phyloP scores from a whole-genome alignment of 1,140 invertebrate species.

The Heliothis virescens region DNA sequence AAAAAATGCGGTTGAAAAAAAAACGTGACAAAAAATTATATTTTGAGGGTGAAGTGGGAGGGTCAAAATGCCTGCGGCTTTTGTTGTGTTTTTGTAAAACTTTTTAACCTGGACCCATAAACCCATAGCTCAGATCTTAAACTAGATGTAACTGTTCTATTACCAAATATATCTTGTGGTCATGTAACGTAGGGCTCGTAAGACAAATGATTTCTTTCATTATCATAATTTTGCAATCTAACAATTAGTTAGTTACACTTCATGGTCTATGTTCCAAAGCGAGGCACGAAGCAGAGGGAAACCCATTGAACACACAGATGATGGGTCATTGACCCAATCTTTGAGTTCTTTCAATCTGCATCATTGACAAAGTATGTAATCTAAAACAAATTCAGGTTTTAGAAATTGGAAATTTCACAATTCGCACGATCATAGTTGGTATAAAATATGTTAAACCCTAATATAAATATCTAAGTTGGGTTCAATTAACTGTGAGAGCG shows the following conservation, averaged over 20 bases:
- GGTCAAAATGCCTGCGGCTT: too few relatives aligned
- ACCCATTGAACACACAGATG: not conserved
- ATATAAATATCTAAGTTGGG: conserved; percentile 58
- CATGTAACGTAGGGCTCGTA: too few relatives aligned
- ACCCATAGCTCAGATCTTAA: too few relatives aligned
- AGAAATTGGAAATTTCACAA: conserved; percentile 41
- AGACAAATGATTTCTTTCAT: not conserved
- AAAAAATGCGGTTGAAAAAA: too few relatives aligned
- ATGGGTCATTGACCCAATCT: not conserved
- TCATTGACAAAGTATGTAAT: not conserved
- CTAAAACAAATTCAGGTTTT: not conserved
- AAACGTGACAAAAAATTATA: too few relatives aligned
- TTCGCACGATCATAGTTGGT: conserved; percentile 2
- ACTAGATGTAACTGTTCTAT: too few relatives aligned
- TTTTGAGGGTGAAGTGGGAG: too few relatives aligned
- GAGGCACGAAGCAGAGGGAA: not conserved
- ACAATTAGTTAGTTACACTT: not conserved
- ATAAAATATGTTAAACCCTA: conserved; percentile 46
- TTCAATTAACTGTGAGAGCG: conserved; percentile 58
- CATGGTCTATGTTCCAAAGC: not conserved
- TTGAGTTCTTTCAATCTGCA: not conserved
- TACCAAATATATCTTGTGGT: too few relatives aligned
- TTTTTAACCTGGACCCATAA: too few relatives aligned
- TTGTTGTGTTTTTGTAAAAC: too few relatives aligned
- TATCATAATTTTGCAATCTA: conserved; percentile 11